Evolutionary conservation across 1,140 invertebrate genomes (phyloP).

Genomic region (Pseudoatta argentina): DNA sequence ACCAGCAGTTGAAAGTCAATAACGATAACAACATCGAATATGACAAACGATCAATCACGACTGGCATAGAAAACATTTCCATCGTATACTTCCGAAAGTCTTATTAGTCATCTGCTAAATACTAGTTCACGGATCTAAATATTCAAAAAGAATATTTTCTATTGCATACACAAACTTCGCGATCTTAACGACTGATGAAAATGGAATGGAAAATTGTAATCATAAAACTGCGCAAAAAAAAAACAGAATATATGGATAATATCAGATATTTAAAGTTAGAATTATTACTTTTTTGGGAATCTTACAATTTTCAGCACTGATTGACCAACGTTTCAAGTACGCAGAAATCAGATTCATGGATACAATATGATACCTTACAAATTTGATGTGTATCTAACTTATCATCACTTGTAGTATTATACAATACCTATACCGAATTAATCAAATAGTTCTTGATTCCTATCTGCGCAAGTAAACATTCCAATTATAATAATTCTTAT

Average conservation of each 20-base stretch:
- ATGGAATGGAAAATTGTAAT: not conserved
- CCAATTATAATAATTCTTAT: slow-evolving; percentile 4
- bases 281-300: not conserved
- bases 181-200: not conserved
- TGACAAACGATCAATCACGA: slow-evolving; percentile 39
- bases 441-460: not conserved
- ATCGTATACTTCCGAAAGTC: not conserved
- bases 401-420: too few relatives aligned
- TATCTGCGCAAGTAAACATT: not conserved
- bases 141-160: not conserved
- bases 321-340: not conserved
- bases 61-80: slow-evolving; percentile 18
- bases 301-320: not conserved
- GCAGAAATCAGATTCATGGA: too few relatives aligned
- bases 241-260: not conserved
- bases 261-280: not conserved
- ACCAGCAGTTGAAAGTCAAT: slow-evolving; percentile 49
- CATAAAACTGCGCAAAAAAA: not conserved
- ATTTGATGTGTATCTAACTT: too few relatives aligned
- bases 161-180: not conserved
- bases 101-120: slow-evolving; percentile 8
- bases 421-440: too few relatives aligned
- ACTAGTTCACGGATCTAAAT: not conserved
- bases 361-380: too few relatives aligned
- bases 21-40: slow-evolving; percentile 17